Evolutionary conservation across 1,140 invertebrate species (phyloP), one percentile per base, ranked within the genome.

Genomic region (Zaprionus kolodkinae): DNA sequence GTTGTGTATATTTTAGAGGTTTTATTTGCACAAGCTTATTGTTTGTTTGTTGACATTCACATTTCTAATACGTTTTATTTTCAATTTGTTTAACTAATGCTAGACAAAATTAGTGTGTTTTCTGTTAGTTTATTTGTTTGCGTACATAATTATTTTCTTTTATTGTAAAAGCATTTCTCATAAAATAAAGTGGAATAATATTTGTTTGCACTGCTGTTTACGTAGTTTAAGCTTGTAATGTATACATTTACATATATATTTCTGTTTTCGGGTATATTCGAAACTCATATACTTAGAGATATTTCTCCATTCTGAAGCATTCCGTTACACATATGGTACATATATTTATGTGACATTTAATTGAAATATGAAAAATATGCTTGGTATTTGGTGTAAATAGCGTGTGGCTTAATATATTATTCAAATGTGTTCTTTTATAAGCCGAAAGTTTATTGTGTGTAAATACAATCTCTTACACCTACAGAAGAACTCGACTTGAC

Each of bases 91-190:
- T 78, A 84, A 80, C 84, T 87, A 87, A 89, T 89, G 80, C 85
- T 87, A 88, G 61, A 56, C 73, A 89, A 84, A 87, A 77, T 88
- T 82, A 84, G 69, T 75, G 64, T 72, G 30, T 45, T 12, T 67
- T 67, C 7, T 73, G 17, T 65, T 71, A 55, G 55, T 78, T 72
- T 60, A 71, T 52, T 54, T 43, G 21, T 57, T 76, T 77, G 33
- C 5, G 33, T 35, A 35, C 38, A 52, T 72, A 72, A 72, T 87
- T 67, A 61, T 25, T 73, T 79, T 55, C 43, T 52, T 79, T 82
- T 76, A 77, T 83, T 83, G 73, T 87, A 89, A 88, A 87, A 87
- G 84, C 84, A 74, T 50, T 87, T 89, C 71, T 87, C 85, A 79
- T 89, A 89, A 87, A 87, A 87, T 87, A 87, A 87, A 88, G 76